These are phyloP conservation scores for Pandemis cinnamomeana DNA, from an alignment of 2,888 invertebrate species.

Conservation along the genomic window DNA sequence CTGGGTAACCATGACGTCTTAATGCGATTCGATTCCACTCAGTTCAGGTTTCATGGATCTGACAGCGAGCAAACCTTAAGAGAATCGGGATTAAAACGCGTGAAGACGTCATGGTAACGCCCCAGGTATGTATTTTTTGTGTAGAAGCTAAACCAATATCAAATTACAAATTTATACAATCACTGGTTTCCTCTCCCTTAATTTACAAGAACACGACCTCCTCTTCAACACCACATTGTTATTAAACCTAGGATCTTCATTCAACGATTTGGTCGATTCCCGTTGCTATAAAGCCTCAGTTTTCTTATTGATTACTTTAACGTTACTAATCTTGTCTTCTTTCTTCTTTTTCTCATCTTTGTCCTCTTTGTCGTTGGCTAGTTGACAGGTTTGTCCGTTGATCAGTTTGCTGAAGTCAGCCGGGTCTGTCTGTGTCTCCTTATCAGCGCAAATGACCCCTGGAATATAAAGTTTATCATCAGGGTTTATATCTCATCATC, in stretches of 20 bases:
- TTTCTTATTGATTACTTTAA: constrained; percentile 56
- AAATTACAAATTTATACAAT: constrained; percentile 58
- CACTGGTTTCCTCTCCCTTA: constrained; percentile 73
- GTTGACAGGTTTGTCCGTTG: constrained; percentile 66
- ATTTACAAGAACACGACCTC: constrained; percentile 77
- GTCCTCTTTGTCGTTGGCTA: constrained; percentile 48
- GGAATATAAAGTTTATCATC: constrained; percentile 40
- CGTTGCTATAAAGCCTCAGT: constrained; percentile 76
- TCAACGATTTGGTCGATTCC: constrained; percentile 70
- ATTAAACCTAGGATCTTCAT: constrained; percentile 62
- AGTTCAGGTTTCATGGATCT: too few relatives aligned
- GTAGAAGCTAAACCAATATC: background rate
- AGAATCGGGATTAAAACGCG: too few relatives aligned
- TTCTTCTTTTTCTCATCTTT: constrained; percentile 50
- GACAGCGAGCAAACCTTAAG: too few relatives aligned
- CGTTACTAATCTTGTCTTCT: constrained; percentile 46
- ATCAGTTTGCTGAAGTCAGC: constrained; percentile 64
- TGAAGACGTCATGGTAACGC: too few relatives aligned
- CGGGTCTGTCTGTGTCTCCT: constrained; percentile 74
- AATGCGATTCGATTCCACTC: too few relatives aligned
- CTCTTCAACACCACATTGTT: constrained; percentile 63
- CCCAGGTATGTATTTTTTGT: background rate
- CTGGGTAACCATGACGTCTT: too few relatives aligned
- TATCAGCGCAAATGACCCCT: constrained; percentile 67
- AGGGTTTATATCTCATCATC: background rate